These are phyloP conservation scores for Campoletis raptor DNA, from an alignment of 2,888 invertebrate species.

Conservation along the genomic window DNA sequence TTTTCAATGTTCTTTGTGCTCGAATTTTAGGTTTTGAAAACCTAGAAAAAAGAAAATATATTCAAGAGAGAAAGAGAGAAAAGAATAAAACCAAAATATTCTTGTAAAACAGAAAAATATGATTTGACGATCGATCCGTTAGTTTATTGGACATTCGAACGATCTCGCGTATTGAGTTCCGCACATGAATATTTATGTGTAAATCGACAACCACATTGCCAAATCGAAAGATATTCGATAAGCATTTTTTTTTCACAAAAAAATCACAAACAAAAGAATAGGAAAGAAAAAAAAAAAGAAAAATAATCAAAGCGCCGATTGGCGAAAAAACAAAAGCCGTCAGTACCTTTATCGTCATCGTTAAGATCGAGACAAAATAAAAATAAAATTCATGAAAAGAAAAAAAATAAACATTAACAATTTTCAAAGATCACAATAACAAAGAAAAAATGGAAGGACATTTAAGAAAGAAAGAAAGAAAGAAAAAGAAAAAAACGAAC, in stretches of 20 bases:
- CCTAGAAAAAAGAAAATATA: slow-evolving; percentile 42
- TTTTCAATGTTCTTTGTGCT: not conserved
- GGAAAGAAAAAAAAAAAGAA: slow-evolving; percentile 30
- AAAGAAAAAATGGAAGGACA: slow-evolving; percentile 68
- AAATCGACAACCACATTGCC: not conserved
- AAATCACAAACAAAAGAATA: slow-evolving; percentile 37
- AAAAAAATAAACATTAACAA: slow-evolving; percentile 71
- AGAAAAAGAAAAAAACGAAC: slow-evolving; percentile 68
- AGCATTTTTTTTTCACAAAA: slow-evolving; percentile 35
- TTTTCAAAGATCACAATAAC: not conserved
- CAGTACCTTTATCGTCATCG: slow-evolving; percentile 71
- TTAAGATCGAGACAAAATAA: slow-evolving; percentile 68
- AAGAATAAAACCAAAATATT: slow-evolving; percentile 65
- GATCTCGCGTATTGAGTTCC: slow-evolving; percentile 13
- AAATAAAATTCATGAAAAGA: slow-evolving; percentile 27
- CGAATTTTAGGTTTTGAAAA: not conserved
- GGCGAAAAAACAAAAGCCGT: slow-evolving; percentile 61
- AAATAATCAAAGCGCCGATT: slow-evolving; percentile 54
- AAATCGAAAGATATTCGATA: slow-evolving; percentile 28
- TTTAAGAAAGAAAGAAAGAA: slow-evolving; percentile 72
- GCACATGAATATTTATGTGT: not conserved
- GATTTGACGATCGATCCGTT: slow-evolving; percentile 30
- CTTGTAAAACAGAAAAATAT: slow-evolving; percentile 27
- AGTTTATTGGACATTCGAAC: slow-evolving; percentile 38
- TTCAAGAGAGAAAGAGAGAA: slow-evolving; percentile 70